phyloP scores from a whole-genome alignment of 2,113 vertebrate genomes.

The Phylloscopus trochilus region DNA sequence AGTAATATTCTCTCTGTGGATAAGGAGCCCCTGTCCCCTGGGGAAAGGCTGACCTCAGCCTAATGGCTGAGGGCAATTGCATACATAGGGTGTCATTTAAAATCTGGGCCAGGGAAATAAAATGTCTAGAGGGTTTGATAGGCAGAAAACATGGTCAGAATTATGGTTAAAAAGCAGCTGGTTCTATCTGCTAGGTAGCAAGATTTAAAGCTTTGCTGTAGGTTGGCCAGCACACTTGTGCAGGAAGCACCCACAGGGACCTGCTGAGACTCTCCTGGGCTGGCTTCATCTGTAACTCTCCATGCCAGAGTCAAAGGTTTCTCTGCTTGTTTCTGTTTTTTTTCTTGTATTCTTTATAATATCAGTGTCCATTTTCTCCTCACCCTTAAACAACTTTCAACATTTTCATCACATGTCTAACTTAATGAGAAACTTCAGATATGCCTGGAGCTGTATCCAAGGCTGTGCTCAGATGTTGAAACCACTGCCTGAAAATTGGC shows the following conservation, averaged over 20 bases:
- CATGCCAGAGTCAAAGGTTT: not conserved
- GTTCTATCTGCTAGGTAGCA: not conserved
- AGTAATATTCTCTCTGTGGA: rapidly evolving
- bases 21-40: not conserved
- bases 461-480: constrained; percentile 30
- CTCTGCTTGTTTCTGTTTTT: not conserved
- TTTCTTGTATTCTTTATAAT: not conserved
- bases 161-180: not conserved
- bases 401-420: constrained; percentile 44
- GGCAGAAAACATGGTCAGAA: not conserved
- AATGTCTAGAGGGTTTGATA: not conserved
- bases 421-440: constrained; percentile 55
- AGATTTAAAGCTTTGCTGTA: not conserved
- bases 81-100: not conserved
- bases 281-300: not conserved
- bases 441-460: constrained; percentile 9
- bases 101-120: not conserved
- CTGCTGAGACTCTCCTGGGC: not conserved
- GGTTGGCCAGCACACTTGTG: not conserved
- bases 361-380: not conserved
- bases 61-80: not conserved
- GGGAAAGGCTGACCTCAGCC: not conserved
- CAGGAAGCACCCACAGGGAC: not conserved
- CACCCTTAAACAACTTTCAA: constrained; percentile 32
- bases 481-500: constrained; percentile 41